These are phyloP conservation scores for Prunella fulvescens DNA, from an alignment of 2,113 vertebrate genomes.

Conservation along the genomic window DNA sequence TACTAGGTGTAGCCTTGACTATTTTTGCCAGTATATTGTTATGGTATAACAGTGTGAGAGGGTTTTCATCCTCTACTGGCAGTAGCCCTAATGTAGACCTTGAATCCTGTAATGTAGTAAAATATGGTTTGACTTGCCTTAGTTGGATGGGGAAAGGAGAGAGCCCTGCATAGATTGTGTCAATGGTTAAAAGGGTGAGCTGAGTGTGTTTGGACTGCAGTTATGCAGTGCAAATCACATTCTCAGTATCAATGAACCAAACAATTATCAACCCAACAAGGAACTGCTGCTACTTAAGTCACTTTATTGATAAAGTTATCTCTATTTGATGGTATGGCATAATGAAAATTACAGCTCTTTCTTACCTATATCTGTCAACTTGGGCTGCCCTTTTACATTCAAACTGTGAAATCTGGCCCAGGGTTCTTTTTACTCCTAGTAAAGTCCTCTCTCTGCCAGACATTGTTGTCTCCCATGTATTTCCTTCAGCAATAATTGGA, in stretches of 20 bases:
- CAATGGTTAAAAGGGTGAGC: background rate
- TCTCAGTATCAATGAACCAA: background rate
- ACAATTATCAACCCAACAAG: background rate
- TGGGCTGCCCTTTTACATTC: background rate
- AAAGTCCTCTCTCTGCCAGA: background rate
- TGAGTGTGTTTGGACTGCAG: background rate
- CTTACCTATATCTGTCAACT: background rate
- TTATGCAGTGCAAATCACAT: background rate
- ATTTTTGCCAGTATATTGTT: background rate
- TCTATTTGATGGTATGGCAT: background rate
- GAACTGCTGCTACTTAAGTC: background rate
- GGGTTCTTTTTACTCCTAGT: background rate
- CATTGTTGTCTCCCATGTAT: background rate
- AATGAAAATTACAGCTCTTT: background rate
- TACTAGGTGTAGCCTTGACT: background rate
- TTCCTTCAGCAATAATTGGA: slow-evolving; percentile 9
- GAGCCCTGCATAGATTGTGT: background rate
- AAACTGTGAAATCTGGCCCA: background rate
- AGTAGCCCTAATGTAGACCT: background rate
- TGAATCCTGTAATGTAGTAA: background rate
- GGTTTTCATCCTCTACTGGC: background rate
- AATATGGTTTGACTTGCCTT: background rate
- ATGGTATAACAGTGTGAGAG: background rate
- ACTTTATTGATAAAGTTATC: background rate
- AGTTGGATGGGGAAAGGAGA: background rate